These are phyloP conservation scores for Lepidocyrtinus sp. DNA, from an alignment of 2,888 invertebrate genomes.

Conservation along the genomic window DNA sequence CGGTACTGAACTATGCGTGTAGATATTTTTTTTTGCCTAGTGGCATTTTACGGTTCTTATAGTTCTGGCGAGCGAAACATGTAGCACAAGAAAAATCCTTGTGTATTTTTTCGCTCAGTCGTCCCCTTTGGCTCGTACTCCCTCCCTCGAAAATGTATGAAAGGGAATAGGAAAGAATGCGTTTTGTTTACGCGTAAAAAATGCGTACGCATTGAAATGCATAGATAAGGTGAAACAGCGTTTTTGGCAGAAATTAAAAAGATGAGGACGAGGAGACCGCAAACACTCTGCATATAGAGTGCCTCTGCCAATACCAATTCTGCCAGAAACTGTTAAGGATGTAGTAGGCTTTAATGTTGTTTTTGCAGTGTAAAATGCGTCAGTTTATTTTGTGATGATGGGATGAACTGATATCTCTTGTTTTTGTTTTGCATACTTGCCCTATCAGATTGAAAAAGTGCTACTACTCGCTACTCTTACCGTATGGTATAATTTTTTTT, in stretches of 20 bases:
- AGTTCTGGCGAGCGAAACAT: not conserved
- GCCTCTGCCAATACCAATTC: not conserved
- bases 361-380: constrained; percentile 1
- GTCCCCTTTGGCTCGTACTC: not conserved
- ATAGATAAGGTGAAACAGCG: not conserved
- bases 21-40: constrained; percentile 1
- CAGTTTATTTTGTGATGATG: constrained; percentile 24
- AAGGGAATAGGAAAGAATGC: constrained; percentile 31
- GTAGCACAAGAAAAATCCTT: not conserved
- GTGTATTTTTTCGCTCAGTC: constrained; percentile 2
- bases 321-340: not conserved
- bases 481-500: not conserved
- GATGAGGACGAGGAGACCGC: not conserved
- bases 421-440: constrained; percentile 50
- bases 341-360: not conserved
- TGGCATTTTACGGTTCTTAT: constrained; percentile 17
- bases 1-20: constrained; percentile 14
- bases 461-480: not conserved
- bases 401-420: constrained; percentile 23
- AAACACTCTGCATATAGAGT: not conserved
- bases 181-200: constrained; percentile 53
- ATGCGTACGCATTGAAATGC: constrained; percentile 23
- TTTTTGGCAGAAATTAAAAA: constrained; percentile 4
- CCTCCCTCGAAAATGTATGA: not conserved
- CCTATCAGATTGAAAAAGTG: constrained; percentile 25